Percentiles rank a stretch among this genome's conserved stretches.
These are phyloP conservation scores for Timandra comae DNA, from an alignment of 2,888 invertebrate species.

Conservation along the genomic window DNA sequence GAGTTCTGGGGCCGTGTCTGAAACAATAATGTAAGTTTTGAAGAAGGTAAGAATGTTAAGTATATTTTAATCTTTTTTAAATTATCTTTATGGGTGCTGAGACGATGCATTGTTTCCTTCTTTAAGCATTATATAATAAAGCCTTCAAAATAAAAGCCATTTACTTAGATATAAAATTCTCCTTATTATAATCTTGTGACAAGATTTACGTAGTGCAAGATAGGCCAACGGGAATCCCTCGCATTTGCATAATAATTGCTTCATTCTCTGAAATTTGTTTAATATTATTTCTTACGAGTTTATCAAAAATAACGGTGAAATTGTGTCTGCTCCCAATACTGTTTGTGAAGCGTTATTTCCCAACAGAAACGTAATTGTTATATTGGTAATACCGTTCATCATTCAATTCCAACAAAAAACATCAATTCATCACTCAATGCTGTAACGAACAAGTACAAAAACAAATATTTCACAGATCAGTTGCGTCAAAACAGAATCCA, in stretches of 20 bases:
- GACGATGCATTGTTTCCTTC: no score
- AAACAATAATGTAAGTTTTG: not conserved
- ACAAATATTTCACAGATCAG: slow-evolving; percentile 33
- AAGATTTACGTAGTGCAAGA: not conserved
- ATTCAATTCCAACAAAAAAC: slow-evolving; percentile 1
- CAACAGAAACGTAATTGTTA: slow-evolving; percentile 1
- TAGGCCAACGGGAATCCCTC: not conserved
- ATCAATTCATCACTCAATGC: slow-evolving; percentile 14
- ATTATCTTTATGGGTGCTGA: no score
- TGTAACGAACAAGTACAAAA: slow-evolving; percentile 11
- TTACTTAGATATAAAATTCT: no score
- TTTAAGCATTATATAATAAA: no score
- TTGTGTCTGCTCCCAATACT: no score
- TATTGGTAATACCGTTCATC: slow-evolving; percentile 1
- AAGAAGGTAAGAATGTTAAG: not conserved
- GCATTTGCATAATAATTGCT: not conserved
- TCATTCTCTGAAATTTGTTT: no score
- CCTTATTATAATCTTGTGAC: no score
- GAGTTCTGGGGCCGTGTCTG: slow-evolving; percentile 89
- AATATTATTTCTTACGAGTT: no score
- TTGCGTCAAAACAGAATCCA: slow-evolving; percentile 50
- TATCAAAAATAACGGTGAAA: no score
- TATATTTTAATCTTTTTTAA: not conserved
- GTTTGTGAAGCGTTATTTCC: no score
- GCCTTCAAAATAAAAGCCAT: no score